phyloP scores from a whole-genome alignment of 2,797 vertebrate genomes.

The Gorsachius magnificus region DNA sequence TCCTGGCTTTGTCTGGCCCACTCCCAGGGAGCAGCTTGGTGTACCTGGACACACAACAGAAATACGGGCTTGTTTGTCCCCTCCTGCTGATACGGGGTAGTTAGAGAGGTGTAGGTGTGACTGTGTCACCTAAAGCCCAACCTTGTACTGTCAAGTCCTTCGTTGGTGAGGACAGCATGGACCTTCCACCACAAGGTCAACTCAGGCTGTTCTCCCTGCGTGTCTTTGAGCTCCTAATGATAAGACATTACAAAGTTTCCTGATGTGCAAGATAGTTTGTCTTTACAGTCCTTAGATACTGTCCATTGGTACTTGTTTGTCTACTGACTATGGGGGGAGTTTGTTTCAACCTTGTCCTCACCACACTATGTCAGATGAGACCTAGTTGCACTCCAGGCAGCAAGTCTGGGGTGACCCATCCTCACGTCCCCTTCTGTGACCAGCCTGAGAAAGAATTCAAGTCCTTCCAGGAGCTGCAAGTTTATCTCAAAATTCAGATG shows the following conservation, averaged over 20 bases:
- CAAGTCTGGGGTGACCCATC: neutral
- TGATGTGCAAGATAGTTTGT: neutral
- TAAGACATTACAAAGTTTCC: neutral
- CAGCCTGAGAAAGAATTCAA: neutral
- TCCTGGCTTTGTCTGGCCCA: neutral
- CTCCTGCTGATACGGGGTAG: neutral
- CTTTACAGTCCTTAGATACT: neutral
- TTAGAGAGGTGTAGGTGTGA: neutral
- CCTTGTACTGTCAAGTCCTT: neutral
- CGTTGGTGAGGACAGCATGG: neutral
- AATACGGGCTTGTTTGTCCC: neutral
- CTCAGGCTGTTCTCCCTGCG: neutral
- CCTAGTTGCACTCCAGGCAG: neutral
- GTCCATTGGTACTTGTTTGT: neutral
- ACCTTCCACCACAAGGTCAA: neutral
- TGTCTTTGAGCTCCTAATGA: neutral
- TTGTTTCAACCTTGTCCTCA: neutral
- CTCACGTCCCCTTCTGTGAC: neutral
- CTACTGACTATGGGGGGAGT: neutral
- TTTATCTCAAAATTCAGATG: neutral
- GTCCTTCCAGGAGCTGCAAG: neutral
- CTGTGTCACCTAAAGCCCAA: neutral
- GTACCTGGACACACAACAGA: neutral
- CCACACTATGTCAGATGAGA: accelerated
- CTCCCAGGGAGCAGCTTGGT: neutral